These are phyloP conservation scores for Peromyscus leucopus DNA, from an alignment of 2,113 vertebrate species.

Conservation along the genomic window DNA sequence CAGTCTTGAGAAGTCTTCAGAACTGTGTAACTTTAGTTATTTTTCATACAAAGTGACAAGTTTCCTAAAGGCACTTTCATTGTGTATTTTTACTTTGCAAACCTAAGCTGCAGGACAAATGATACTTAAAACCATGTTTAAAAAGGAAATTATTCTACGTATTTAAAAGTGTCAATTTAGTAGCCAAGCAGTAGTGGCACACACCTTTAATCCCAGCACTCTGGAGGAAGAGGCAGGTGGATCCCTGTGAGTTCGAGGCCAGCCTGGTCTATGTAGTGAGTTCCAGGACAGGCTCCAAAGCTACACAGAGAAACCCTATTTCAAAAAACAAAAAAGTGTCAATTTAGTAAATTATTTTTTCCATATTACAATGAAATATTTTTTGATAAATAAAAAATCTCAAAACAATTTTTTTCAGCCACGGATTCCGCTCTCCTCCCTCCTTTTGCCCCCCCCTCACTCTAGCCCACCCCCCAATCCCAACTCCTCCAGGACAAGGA, in stretches of 20 bases:
- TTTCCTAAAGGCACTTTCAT: not conserved
- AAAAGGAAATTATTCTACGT: not conserved
- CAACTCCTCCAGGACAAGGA: no score
- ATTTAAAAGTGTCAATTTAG: not conserved
- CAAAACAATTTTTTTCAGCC: not conserved
- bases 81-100: no score
- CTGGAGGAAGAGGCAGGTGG: no score
- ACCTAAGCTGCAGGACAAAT: not conserved
- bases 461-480: no score
- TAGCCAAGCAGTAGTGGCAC: no score
- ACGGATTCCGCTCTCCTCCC: no score
- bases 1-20: not conserved
- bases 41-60: not conserved
- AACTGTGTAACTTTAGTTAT: not conserved
- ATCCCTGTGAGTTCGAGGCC: no score
- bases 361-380: not conserved
- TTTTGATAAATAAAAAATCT: not conserved
- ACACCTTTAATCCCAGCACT: no score
- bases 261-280: no score
- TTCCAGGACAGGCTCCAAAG: no score
- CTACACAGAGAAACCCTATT: no score
- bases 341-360: not conserved
- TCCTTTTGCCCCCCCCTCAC: no score
- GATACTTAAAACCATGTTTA: not conserved
- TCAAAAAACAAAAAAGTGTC: not conserved